Evolutionary conservation across 2,113 vertebrate genomes (phyloP), one percentile per base, ranked within the genome.

Genomic region (Misgurnus mizolepis): DNA sequence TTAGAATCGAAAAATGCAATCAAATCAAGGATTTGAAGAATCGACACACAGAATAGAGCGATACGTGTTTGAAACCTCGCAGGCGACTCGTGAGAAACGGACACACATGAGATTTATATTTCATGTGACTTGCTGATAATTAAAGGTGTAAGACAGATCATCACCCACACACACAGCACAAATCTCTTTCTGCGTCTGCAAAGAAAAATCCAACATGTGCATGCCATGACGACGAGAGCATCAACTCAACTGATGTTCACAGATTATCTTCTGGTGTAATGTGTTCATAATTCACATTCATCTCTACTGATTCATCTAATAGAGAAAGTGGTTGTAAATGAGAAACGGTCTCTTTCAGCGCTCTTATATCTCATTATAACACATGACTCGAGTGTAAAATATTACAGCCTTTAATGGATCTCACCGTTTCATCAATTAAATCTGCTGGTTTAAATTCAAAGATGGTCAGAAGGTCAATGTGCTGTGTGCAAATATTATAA

Each of bases 161-260:
- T 7, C 45, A 47, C 45, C 4, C 45, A 47, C 45, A 47, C 10
- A 7, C 10, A 47, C 45, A 47, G 7, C 45, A 0, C 45, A 3
- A 34, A 2, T 47, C 45, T 47, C 45, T 47, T 9, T 4, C 7
- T 47, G 45, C 10, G 45, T 47, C 7, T 47, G 45, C 10, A 6
- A 8, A 6, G 4, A 10, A 34, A 34, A 34, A 34, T 34, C 27
- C 27, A 34, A 34, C 27, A 34, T 3, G 27, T 34, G 3, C 0
- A 3, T 3, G 27, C 3, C 27, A 34, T 34, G 27, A 34, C 27
- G 3, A 34, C 22, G 27, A 34, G 27, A 34, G 27, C 27, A 34
- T 34, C 27, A 34, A 34, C 87, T 77, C 45, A 62, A 86, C 84
- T 39, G 27, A 27, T 55, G 49, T 12, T 62, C 78, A 56, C 6